Percentiles rank a stretch among this genome's conserved stretches.
Conservation (phyloP, 2,888 invertebrate genomes). For the Nomada hirtipes region DNA sequence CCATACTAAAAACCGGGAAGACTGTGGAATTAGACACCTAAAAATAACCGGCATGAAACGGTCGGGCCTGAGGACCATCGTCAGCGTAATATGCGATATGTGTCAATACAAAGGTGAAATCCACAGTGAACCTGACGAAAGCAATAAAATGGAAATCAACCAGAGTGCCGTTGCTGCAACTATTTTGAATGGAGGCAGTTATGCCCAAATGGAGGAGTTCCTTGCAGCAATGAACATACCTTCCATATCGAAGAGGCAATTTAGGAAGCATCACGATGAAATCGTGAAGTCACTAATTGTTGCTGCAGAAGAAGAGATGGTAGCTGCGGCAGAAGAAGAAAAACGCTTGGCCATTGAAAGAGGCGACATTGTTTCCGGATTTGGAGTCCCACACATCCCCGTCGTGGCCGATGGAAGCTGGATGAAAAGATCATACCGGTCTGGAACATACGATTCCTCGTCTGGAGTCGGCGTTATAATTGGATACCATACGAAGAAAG, state of each 20-base stretch:
- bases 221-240: no score
- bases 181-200: not conserved
- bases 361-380: not conserved
- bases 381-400: not conserved
- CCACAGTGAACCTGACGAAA: no score
- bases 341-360: not conserved
- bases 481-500: not conserved
- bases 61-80: no score
- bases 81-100: no score
- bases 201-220: not conserved
- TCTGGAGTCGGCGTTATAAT: not conserved
- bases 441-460: not conserved
- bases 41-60: no score
- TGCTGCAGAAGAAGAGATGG: not conserved
- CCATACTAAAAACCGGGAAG: no score
- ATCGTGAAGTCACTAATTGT: not conserved
- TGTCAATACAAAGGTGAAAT: no score
- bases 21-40: no score
- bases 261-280: not conserved
- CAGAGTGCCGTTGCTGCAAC: not conserved
- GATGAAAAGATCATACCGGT: not conserved
- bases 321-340: not conserved
- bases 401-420: not conserved
- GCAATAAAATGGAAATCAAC: not conserved
- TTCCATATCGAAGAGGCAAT: not conserved